Base-by-base conservation (phyloP, 2,113 vertebrate species). In the Thinocorus orbignyianus region DNA sequence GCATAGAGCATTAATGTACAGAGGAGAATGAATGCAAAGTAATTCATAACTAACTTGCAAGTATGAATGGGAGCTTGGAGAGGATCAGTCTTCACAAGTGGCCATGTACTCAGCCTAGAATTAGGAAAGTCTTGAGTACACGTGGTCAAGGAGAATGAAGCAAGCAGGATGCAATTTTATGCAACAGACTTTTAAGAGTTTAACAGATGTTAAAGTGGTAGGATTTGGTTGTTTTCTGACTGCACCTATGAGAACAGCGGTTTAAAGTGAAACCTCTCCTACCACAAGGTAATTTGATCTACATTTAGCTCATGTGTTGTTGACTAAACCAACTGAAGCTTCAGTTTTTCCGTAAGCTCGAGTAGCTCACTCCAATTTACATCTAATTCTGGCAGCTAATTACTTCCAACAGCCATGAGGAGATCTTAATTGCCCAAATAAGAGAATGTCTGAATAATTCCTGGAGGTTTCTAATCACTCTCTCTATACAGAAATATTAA, bases 31-130 rank as follows among this genome's bases (percentile, higher is more conserved):
- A 90, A 71, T 10, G 64, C 25, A 30, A 62, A 57, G 23, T 8
- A 11, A 58, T 24, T 62, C 24, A 20, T 48, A 69, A 88, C n/a
- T 62, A 86, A 66, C 57, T 93, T 73, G 62, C 35, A 88, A 70
- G 70, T 25, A 62, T 6, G 69, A 96, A 93, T 84, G 90, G 95
- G 39, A 94, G 73, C 80, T 92, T 92, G 92, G 83, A 96, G 95
- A 91, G 92, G 93, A 96, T 90, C 77, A 69, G 65, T 76, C 65
- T 86, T 92, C 49, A 80, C 35, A 64, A 71, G 61, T 60, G 76
- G 95, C 90, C 69, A 64, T 17, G 22, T 73, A 70, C 30, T 58
- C 60, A 92, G 51, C 68, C 54, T 73, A 81, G 35, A 57, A 55
- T 62, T 74, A 83, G 60, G 65, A 41, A 83, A 83, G 74, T 44